Base-by-base conservation (phyloP, 1,140 invertebrate genomes). In the Zaprionus camerounensis region DNA sequence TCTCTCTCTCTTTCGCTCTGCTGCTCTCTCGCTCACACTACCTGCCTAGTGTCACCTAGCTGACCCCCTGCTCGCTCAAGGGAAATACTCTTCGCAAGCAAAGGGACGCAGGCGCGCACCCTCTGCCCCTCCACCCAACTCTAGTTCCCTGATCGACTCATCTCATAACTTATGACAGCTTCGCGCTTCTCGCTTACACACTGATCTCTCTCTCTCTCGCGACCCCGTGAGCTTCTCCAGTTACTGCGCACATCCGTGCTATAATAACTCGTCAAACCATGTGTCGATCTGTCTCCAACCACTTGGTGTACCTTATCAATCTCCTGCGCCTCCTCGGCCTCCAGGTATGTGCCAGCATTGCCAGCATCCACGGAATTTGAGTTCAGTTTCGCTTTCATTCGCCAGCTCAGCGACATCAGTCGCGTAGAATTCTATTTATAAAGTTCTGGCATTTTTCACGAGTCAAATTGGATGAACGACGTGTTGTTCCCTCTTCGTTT, bases 151-250 rank as follows among this genome's bases (percentile, higher is more conserved):
- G 36, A 71, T 61, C 67, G 17, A 36, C 68, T n/a, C 41, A 17
- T 17, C 78, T 73, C 73, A 77, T 91, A 83, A 91, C 82, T 91
- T 91, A 83, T 81, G 87, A 81, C 87, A 91, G 58, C 78, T 78
- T 77, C 62, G 57, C 64, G 55, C 61, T 67, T 77, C 64, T 63
- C 64, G 46, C 61, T 67, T 58, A 34, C 63, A 34, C 62, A n/a
- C 20, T 69, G 41, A 49, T 51, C 64, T 62, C 20, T 1, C 20
- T 20, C 72, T 49, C 57, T 31, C 49, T 34, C 31, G 15, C 49
- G 31, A 53, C 6, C 22, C 55, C 66, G 57, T 67, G 55, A 51
- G 72, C 76, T 76, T 78, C 87, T 86, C 72, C 75, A 56, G 69
- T 86, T 81, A 77, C 84, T 36, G 24, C 44, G 65, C 56, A 58